Evolutionary conservation across 2,888 invertebrate species (phyloP), one percentile per base, ranked within the genome.

Genomic region (Ophraella communa): DNA sequence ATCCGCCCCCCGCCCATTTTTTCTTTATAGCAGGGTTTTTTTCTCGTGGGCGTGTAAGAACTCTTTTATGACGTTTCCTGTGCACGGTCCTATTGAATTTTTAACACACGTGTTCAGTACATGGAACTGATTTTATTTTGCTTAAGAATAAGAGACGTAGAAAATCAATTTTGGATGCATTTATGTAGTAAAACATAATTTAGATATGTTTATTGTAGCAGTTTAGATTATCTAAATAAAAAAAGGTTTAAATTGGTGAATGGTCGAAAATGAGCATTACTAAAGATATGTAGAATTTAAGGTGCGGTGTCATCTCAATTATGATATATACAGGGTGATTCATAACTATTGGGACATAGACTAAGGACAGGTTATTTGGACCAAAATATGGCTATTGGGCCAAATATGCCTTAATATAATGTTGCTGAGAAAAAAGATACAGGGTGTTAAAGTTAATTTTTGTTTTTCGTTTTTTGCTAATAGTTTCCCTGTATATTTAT

Each of bases 21-120:
- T 49, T 57, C 57, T 52, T 57, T 62, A 57, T 42, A 55, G 57
- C 44, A 24, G 62, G 44, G 56, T 57, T 62, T 56, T 62, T 57
- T 51, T 62, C 45, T 24, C 62, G 62, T 62, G 35, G 62, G 62
- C 62, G 62, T 62, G 62, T 14, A 39, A 52, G 23, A 33, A 47
- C 62, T 57, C 62, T 55, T 62, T 62, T 57, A 42, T 56, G 49
- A 49, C 45, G 62, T 57, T 62, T 62, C 62, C 62, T 62, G 62
- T 62, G 44, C 44, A 44, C 20, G 30, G 39, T 57, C 57, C 62
- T 55, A 49, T 49, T 49, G 49, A 49, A 49, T 49, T 49, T 27
- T 49, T 24, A 27, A 49, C 24, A 49, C 49, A 49, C 49, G 49
- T 49, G 49, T 49, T 49, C 49, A 49, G 2, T 24, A 24, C 27